phyloP scores from a whole-genome alignment of 2,113 vertebrate genomes.

The Leucosticte australis region DNA sequence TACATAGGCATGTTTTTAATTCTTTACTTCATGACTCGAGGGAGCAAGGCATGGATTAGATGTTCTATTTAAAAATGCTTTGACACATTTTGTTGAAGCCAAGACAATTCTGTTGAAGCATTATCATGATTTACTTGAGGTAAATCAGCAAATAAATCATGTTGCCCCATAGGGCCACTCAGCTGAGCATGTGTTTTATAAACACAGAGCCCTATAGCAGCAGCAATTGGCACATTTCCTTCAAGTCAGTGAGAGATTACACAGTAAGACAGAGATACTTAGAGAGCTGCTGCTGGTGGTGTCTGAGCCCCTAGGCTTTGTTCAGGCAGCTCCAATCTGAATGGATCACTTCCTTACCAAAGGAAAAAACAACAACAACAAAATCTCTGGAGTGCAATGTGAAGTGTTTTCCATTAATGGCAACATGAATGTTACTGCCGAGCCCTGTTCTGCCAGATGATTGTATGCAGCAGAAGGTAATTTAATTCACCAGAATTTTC shows the following conservation, averaged over 20 bases:
- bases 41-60: background rate
- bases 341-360: constrained; percentile 26
- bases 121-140: constrained; percentile 44
- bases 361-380: background rate
- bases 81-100: constrained; percentile 14
- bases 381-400: constrained; percentile 23
- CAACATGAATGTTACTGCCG: background rate
- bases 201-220: background rate
- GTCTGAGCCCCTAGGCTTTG: constrained; percentile 52
- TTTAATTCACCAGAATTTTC: constrained; percentile 34
- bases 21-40: background rate
- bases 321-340: constrained; percentile 50
- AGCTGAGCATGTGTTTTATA: constrained; percentile 1
- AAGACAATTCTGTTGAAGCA: constrained; percentile 33
- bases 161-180: constrained; percentile 18
- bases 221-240: constrained; percentile 24
- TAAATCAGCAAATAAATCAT: constrained; percentile 47
- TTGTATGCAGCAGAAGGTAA: constrained; percentile 37
- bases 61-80: constrained; percentile 6
- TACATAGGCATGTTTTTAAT: background rate
- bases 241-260: constrained; percentile 3
- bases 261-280: constrained; percentile 13
- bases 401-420: constrained; percentile 37
- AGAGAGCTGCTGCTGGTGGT: constrained; percentile 33
- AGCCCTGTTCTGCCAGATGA: background rate